Evolutionary conservation across 2,113 vertebrate genomes (phyloP).

Genomic region (Aptenodytes patagonicus): DNA sequence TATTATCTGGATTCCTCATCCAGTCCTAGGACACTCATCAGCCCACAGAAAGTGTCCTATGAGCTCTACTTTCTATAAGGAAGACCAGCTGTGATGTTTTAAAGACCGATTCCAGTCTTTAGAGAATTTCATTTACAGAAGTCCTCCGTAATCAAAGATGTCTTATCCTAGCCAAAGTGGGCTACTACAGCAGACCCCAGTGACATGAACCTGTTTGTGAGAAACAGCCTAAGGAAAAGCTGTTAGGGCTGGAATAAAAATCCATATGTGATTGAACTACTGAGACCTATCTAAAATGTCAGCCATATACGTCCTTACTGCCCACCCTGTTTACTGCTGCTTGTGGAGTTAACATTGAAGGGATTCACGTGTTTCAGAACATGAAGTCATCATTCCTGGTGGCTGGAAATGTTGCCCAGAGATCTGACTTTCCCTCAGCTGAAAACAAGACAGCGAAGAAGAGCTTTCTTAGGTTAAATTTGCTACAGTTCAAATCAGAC

Average conservation of each 20-base stretch:
- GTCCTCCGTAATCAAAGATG: neutral
- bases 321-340: neutral
- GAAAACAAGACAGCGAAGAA: neutral
- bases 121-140: neutral
- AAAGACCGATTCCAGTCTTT: neutral
- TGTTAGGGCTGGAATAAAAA: neutral
- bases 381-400: neutral
- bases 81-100: neutral
- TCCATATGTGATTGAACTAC: neutral
- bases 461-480: neutral
- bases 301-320: neutral
- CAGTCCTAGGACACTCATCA: neutral
- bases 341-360: neutral
- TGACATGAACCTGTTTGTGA: neutral
- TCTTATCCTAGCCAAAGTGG: neutral
- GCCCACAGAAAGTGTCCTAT: neutral
- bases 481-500: neutral
- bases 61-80: neutral
- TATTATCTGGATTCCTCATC: neutral
- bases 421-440: neutral
- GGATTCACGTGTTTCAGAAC: neutral
- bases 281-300: neutral
- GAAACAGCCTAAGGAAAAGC: neutral
- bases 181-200: neutral
- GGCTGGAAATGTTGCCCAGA: neutral